These are phyloP conservation scores for Salminus brasiliensis DNA, from an alignment of 2,113 vertebrate genomes.

Conservation along the genomic window DNA sequence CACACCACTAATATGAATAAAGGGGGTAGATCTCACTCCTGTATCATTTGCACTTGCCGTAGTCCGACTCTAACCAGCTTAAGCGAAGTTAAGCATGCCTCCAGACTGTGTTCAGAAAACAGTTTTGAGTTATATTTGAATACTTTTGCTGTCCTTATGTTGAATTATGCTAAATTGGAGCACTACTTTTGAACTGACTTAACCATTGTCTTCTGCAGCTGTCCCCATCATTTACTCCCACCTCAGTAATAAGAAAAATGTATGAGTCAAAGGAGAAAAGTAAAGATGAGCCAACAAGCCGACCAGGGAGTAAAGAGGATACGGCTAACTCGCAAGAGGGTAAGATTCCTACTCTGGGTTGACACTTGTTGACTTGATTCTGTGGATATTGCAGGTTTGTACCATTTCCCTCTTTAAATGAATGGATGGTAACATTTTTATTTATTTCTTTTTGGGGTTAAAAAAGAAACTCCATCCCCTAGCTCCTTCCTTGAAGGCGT, in stretches of 20 bases:
- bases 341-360: constrained; percentile 57
- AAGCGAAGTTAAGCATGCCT: too few species aligned
- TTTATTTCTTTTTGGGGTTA: background rate
- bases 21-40: too few species aligned
- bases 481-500: constrained; percentile 76
- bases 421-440: background rate
- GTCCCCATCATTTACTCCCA: constrained; percentile 96
- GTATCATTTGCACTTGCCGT: too few species aligned
- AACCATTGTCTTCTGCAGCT: constrained; percentile 84
- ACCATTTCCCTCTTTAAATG: too few species aligned
- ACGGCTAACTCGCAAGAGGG: constrained; percentile 81
- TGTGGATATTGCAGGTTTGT: background rate
- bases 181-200: background rate
- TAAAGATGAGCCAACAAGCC: constrained; percentile 85
- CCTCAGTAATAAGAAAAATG: constrained; percentile 98
- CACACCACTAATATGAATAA: too few species aligned
- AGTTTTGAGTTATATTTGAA: too few species aligned
- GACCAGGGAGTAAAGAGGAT: constrained; percentile 83
- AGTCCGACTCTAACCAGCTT: too few species aligned
- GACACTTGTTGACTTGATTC: background rate
- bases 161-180: too few species aligned
- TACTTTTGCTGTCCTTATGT: too few species aligned
- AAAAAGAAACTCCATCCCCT: constrained; percentile 69
- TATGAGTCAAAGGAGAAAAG: constrained; percentile 96
- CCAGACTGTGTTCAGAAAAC: too few species aligned